Evolutionary conservation across 2,797 vertebrate species (phyloP), one percentile per base, ranked within the genome.

Genomic region (Sebastes cheni): DNA sequence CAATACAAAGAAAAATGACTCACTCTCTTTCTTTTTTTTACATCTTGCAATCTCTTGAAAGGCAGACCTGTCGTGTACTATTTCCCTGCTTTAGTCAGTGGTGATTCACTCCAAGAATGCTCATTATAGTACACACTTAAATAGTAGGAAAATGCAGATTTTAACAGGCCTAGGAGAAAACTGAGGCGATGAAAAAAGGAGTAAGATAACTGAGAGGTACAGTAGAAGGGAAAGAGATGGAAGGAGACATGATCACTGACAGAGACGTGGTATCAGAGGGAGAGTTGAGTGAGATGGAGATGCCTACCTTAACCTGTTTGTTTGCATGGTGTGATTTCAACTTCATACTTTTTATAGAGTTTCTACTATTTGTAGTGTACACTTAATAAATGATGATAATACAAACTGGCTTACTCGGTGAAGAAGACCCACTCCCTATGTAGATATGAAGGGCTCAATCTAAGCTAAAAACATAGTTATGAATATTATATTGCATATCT

Each of bases 291-390:
- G 67, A 86, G 86, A 95, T 92, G 93, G 30, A 94, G 88, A 92
- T 92, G 95, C 98, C 97, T 99, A 99, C 98, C 98, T 99, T 98
- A 94, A 93, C 96, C 95, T 97, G 97, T 97, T 97, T 97, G 95
- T 97, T 97, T 97, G 97, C 97, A 96, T 98, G 98, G 94, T 98
- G 98, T 96, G 98, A 98, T 99, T 98, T 99, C 98, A 99, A 65
- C 6, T 30, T 72, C 3, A 32, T 52, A 29, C 9, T 39, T 62
- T 67, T 7, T 20, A 29, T 13, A 29, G 5, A 30, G 13, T 25
- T 64, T 54, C 8, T n/a, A 60, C 10, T 30, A 4, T 52, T 56
- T 62, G 36, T 9, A n/a, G 32, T 56, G 42, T 16, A 42, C 4
- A 61, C 10, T 34, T 32, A 32, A 32, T 32, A 32, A 32, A 32